Conservation (phyloP, 2,797 vertebrate genomes). For the Meda fulgida region DNA sequence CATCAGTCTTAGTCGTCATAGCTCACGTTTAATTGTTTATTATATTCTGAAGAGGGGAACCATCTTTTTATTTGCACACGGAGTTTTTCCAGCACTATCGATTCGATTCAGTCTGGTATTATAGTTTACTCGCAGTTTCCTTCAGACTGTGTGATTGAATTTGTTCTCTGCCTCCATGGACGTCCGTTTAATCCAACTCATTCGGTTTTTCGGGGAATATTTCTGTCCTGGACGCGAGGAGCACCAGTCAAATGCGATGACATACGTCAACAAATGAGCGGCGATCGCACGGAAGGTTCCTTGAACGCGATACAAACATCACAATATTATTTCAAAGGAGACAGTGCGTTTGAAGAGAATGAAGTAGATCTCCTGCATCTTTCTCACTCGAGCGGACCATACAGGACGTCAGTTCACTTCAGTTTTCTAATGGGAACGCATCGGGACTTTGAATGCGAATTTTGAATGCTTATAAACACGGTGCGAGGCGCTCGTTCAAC, state of each 20-base stretch:
- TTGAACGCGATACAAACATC: neutral
- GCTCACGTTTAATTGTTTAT: constrained; percentile 68
- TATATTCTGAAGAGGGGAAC: constrained; percentile 58
- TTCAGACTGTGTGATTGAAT: constrained; percentile 35
- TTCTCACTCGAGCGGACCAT: constrained; percentile 37
- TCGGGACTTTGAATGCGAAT: constrained; percentile 10
- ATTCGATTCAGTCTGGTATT: constrained; percentile 3
- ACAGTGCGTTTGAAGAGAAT: constrained; percentile 55
- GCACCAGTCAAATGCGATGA: constrained; percentile 43
- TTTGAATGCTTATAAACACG: constrained; percentile 15
- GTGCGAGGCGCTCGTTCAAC: neutral
- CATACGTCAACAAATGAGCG: constrained; percentile 55
- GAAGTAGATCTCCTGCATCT: constrained; percentile 43
- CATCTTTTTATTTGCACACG: constrained; percentile 29
- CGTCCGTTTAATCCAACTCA: constrained; percentile 56
- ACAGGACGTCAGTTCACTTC: constrained; percentile 27
- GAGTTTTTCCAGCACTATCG: neutral
- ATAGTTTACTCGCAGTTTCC: constrained; percentile 62
- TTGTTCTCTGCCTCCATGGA: constrained; percentile 58
- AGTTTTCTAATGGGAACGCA: constrained; percentile 39
- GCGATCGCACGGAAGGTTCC: constrained; percentile 3
- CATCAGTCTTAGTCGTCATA: constrained; percentile 67
- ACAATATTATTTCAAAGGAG: constrained; percentile 45
- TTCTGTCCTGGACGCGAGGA: constrained; percentile 54
- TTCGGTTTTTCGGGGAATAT: constrained; percentile 60